Base-by-base conservation (phyloP, 2,888 invertebrate genomes). In the Lasius fuliginosus region DNA sequence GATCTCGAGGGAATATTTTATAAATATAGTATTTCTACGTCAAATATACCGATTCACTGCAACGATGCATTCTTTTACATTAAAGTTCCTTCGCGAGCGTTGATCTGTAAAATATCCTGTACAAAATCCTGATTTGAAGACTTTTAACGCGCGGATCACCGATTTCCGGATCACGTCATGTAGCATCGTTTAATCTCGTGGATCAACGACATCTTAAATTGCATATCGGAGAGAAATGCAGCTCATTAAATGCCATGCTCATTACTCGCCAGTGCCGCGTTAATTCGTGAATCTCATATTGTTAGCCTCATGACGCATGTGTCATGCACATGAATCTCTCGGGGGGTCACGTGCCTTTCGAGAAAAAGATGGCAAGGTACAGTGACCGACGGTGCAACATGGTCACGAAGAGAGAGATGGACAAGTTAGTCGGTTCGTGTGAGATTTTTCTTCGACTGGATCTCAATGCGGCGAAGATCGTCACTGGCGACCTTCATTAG, bases 401-500 rank as follows among this genome's bases (percentile, higher is more conserved):
- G 12, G 42, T 1, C 18, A 82, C n/a, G 36, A 33, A 62, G 69
- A 73, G 69, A 73, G 56, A 71, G 49, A 84, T 65, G 53, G 71
- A 46, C 42, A 68, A 46, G 27, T 73, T 83, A 36, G 82, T 71
- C 53, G 40, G 27, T 62, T 82, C 60, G 83, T 81, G 86, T 85
- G 85, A 86, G 83, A 85, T 87, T 85, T 85, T 83, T 85, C 68
- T 58, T 64, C 56, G 65, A 58, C 46, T 60, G 65, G 74, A 65
- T 42, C 23, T 58, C n/a, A 77, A 30, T 56, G 40, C 42, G 23
- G 69, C 69, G 86, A 87, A 91, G 86, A 87, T 88, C 89, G 86
- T 89, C 89, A 86, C 87, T 77, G 68, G 62, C 67, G 85, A 83
- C 23, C 64, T 87, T 83, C 86, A 93, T 94, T 93, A 93, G 92